phyloP scores from a whole-genome alignment of 2,888 invertebrate genomes.

The Nebria salina region DNA sequence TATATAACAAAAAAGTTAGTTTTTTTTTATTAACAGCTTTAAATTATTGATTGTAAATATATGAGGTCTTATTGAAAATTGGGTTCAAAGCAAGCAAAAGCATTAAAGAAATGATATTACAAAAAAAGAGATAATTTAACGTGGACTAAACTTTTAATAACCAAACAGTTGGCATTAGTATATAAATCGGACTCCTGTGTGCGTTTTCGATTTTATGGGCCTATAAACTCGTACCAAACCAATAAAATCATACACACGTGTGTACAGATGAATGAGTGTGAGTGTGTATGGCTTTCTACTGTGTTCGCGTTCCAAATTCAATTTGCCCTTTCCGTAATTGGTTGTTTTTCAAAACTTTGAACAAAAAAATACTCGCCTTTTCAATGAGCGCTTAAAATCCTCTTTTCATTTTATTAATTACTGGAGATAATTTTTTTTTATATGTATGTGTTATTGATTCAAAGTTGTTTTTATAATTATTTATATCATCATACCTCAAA shows the following conservation, averaged over 20 bases:
- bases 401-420: slow-evolving; percentile 42
- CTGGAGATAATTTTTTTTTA: slow-evolving; percentile 31
- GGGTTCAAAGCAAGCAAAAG: slow-evolving; percentile 3
- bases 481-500: background rate
- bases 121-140: slow-evolving; percentile 10
- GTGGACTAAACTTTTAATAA: slow-evolving; percentile 39
- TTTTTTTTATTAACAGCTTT: too few species aligned
- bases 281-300: background rate
- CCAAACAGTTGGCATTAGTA: slow-evolving; percentile 36
- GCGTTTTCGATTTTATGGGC: slow-evolving; percentile 43
- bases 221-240: slow-evolving; percentile 37
- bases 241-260: slow-evolving; percentile 46
- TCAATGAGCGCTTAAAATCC: slow-evolving; percentile 43
- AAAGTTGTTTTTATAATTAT: background rate
- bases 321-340: slow-evolving; percentile 45
- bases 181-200: slow-evolving; percentile 33
- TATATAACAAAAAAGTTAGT: too few species aligned
- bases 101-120: slow-evolving; percentile 10
- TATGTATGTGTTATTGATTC: background rate
- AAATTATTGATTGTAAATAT: background rate
- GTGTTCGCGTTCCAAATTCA: slow-evolving; percentile 28
- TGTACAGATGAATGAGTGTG: slow-evolving; percentile 9
- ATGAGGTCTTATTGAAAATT: background rate
- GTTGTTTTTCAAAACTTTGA: slow-evolving; percentile 45
- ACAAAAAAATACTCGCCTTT: slow-evolving; percentile 42